Evolutionary conservation across 2,797 vertebrate species (phyloP), one percentile per base, ranked within the genome.

Genomic region (Smutsia temminckii): DNA sequence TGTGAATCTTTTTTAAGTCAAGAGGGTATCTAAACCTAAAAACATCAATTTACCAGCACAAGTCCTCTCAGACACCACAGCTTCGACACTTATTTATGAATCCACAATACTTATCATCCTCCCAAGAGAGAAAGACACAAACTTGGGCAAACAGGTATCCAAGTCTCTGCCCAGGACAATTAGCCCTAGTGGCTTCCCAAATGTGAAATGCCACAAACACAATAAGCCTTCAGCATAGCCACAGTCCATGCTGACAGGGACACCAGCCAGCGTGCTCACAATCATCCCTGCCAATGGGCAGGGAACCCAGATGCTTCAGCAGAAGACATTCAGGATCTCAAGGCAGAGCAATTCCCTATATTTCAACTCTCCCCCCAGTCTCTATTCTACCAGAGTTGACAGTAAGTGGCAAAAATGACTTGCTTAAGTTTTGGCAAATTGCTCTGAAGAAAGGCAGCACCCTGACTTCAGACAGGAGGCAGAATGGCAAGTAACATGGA

Each of bases 401-500:
- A 66, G 1, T 40, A 80, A 96, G 29, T 83, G 37, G 9, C 55
- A 84, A 88, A 90, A 93, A 88, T 21, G 55, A 40, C 46, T 86
- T 12, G 46, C n/a, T 66, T 86, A 75, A 49, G 37, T 68, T 81
- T 23, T 69, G 64, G 34, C 42, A 85, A 74, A 51, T 59, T 94
- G 72, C 27, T 93, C 46, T 89, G 42, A 92, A 88, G 17, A 88
- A 93, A 96, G 42, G 49, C 16, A 78, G 63, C 20, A 64, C 29
- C 61, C 21, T 59, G n/a, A 74, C 17, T 34, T 88, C 55, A 91
- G 71, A 51, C n/a, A 51, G 32, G n/a, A 79, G 37, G 91, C 37
- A 93, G 25, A 91, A 91, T 3, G 27, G 57, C 18, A 80, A 61
- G 16, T 46, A 55, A n/a, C 59, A 21, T 42, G 63, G 83, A 71